phyloP scores from a whole-genome alignment of 2,888 invertebrate species.

The Rutpela maculata region DNA sequence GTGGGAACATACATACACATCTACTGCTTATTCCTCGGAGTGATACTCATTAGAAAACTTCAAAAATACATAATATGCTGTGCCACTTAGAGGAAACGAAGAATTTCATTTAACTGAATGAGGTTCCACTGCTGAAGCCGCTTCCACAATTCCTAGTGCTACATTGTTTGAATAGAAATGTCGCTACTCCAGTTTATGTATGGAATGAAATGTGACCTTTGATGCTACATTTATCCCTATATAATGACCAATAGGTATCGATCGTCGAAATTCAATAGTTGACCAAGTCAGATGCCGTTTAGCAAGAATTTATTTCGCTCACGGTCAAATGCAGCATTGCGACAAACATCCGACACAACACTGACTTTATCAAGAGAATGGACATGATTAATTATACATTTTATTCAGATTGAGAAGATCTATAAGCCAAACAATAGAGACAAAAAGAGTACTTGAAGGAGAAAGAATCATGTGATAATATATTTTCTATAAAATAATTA shows the following conservation, averaged over 20 bases:
- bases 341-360: constrained; percentile 1
- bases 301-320: constrained; percentile 7
- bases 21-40: neutral
- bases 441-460: too few species aligned
- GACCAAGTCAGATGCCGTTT: constrained; percentile 7
- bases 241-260: constrained; percentile 7
- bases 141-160: neutral
- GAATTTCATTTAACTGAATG: neutral
- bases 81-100: neutral
- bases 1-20: too few species aligned
- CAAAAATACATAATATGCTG: neutral
- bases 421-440: too few species aligned
- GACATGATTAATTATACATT: neutral
- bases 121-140: neutral
- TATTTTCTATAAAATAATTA: too few species aligned
- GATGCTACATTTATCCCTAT: constrained; percentile 7
- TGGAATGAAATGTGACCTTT: constrained; percentile 7
- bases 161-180: constrained; percentile 1
- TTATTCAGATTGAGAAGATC: neutral
- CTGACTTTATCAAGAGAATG: neutral
- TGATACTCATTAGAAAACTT: neutral
- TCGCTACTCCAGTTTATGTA: constrained; percentile 4
- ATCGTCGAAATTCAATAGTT: constrained; percentile 7
- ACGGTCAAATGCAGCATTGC: neutral
- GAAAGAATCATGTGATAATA: too few species aligned